These are phyloP conservation scores for Cantharis rufa DNA, from an alignment of 2,888 invertebrate species.

Conservation along the genomic window DNA sequence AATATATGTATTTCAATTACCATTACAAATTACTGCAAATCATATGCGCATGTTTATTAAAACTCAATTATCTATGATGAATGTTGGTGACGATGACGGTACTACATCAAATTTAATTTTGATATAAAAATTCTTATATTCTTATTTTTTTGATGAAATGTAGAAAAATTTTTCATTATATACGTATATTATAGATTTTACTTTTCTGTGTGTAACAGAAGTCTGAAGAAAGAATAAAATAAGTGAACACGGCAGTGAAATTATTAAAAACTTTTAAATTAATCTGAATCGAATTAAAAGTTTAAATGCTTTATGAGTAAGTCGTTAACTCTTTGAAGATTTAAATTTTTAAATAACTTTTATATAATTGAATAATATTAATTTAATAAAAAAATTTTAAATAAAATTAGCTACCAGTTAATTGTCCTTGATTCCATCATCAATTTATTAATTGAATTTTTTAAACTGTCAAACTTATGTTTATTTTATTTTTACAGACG, in stretches of 20 bases:
- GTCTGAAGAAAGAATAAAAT: background rate
- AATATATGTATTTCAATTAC: background rate
- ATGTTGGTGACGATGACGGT: background rate
- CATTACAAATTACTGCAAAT: background rate
- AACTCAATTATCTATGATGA: background rate
- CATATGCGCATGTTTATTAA: background rate
- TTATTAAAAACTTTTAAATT: background rate
- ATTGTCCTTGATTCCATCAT: background rate
- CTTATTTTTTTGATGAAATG: background rate
- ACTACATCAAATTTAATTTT: background rate
- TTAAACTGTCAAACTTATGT: background rate
- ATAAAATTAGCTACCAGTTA: background rate
- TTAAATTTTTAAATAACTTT: background rate
- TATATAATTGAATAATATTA: background rate
- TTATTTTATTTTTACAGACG: too few species aligned
- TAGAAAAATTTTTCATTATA: background rate
- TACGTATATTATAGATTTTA: background rate
- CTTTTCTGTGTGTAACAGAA: background rate
- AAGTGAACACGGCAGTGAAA: background rate
- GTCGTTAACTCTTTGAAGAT: background rate
- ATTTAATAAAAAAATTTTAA: background rate
- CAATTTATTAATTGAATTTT: background rate
- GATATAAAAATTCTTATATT: background rate
- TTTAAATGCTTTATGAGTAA: background rate
- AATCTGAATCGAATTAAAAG: background rate